Base-by-base conservation (phyloP, 2,888 invertebrate species). In the Trissolcus brochymenae region DNA sequence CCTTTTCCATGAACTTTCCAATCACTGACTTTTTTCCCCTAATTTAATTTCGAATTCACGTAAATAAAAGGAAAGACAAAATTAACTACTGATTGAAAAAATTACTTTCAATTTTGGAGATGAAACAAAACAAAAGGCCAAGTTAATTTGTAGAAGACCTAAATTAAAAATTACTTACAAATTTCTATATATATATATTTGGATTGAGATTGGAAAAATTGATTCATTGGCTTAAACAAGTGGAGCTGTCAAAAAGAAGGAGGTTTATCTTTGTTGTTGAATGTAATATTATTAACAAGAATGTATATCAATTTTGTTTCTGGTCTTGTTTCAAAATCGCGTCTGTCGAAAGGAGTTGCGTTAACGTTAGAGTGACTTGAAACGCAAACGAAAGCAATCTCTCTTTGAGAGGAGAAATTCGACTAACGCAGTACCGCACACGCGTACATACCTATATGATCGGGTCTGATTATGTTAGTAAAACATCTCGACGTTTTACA, bases 401-500 rank as follows among this genome's bases (percentile, higher is more conserved):
- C 64, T 55, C 55, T 19, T n/a, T 7, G 64, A 65, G 55, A 65
- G 19, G 64, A 65, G 64, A 65, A 65, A 65, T 65, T 65, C 55
- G 64, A 43, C 55, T 55, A 65, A 55, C 43, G 40, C 29, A 43
- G 43, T 25, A 51, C 35, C 13, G 53, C 54, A 62, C n/a, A 11
- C 46, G 16, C 16, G 16, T 16, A 56, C 1, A 53, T 14, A 11
- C n/a, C 46, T 25, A 50, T 16, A 53, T 53, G 53, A 62, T 62
- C 43, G 54, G 21, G n/a, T 62, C 40, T 50, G 25, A 59, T 56
- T 40, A 46, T 35, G 9, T 46, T 46, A 46, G 14, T 46, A 46
- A 50, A 66, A 57, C 56, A 51, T 66, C 57, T 57, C 57, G n/a
- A n/a, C n/a, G n/a, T n/a, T 57, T 66, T 66, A 66, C 66, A 57